Evolutionary conservation across 2,113 vertebrate genomes (phyloP).

Genomic region (Poecilia latipinna): DNA sequence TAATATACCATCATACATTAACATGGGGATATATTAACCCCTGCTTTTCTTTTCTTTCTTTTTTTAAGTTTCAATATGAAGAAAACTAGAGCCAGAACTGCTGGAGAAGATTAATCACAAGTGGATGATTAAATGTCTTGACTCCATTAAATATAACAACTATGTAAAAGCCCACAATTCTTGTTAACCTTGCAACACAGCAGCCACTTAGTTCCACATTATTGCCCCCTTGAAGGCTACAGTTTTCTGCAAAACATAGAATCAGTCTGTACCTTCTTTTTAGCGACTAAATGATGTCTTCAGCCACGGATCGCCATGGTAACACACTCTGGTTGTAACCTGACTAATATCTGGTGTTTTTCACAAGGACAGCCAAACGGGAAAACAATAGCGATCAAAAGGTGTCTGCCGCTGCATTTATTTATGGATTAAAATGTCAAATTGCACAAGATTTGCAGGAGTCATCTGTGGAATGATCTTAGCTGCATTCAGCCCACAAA

Average conservation of each 20-base stretch:
- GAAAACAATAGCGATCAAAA: not conserved
- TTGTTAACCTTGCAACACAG: conserved; percentile 12
- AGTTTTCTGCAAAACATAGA: conserved; percentile 28
- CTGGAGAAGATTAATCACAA: conserved; percentile 13
- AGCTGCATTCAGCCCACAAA: no score
- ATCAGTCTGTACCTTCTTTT: conserved; percentile 8
- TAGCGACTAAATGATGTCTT: conserved; percentile 31
- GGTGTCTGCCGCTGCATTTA: not conserved
- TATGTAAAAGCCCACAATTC: not conserved
- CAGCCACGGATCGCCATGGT: conserved; percentile 51
- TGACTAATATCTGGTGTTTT: conserved; percentile 30
- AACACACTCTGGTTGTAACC: conserved; percentile 30
- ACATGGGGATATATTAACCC: not conserved
- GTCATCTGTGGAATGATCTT: no score
- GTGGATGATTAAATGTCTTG: not conserved
- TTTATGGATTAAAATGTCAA: not conserved
- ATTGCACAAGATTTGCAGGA: no score
- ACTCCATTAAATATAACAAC: not conserved
- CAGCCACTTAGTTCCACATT: conserved; percentile 3
- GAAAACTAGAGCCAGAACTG: not conserved
- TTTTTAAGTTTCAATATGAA: not conserved
- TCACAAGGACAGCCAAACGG: conserved; percentile 10
- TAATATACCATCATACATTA: not conserved
- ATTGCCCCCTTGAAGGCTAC: conserved; percentile 1
- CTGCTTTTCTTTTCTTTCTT: not conserved